Evolutionary conservation across 2,113 vertebrate genomes (phyloP).

Genomic region (Deroptyus accipitrinus): DNA sequence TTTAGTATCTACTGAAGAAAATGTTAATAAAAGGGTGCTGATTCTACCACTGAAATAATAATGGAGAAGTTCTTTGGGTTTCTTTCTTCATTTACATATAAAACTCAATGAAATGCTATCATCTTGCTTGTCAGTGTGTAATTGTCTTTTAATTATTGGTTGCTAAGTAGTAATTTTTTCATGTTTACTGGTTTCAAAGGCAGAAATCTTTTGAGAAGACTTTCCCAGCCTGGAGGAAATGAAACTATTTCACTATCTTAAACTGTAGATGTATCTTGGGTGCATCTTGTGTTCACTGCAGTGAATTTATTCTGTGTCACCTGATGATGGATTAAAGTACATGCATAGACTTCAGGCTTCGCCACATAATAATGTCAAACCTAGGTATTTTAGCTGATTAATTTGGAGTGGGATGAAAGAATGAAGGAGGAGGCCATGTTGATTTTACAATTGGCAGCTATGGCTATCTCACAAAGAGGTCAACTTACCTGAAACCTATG

Average conservation of each 20-base stretch:
- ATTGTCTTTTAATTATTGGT: conserved; percentile 25
- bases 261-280: background rate
- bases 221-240: background rate
- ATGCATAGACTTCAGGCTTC: background rate
- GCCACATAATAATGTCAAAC: background rate
- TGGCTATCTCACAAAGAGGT: background rate
- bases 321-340: background rate
- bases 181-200: background rate
- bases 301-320: background rate
- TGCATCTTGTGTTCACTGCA: background rate
- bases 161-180: background rate
- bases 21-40: background rate
- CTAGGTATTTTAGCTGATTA: background rate
- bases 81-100: background rate
- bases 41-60: background rate
- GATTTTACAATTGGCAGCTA: background rate
- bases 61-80: background rate
- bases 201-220: background rate
- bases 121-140: background rate
- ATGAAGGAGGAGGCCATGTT: background rate
- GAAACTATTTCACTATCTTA: background rate
- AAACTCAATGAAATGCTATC: background rate
- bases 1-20: conserved; percentile 8
- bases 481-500: background rate
- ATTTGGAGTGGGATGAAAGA: background rate